Base-by-base conservation (phyloP, 2,888 invertebrate genomes). In the Volucella inflata region DNA sequence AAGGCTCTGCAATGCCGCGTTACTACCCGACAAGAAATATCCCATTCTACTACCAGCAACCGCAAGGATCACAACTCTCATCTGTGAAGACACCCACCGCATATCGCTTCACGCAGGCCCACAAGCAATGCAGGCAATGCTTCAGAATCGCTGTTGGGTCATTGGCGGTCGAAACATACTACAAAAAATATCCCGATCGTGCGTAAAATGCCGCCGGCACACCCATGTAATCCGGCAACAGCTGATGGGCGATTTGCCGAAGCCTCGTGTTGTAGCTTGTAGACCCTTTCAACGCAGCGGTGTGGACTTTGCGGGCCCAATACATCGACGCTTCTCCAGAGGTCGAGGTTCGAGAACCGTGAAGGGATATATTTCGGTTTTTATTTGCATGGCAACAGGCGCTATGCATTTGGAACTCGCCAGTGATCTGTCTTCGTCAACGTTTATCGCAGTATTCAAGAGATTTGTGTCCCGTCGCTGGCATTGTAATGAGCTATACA, bases 41-140 rank as follows among this genome's bases (percentile, higher is more conserved):
- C n/a, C n/a, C n/a, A n/a, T n/a, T n/a, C n/a, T n/a, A n/a, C n/a
- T n/a, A n/a, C n/a, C n/a, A n/a, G n/a, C n/a, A n/a, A n/a, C n/a
- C n/a, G n/a, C n/a, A n/a, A n/a, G n/a, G n/a, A n/a, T n/a, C n/a
- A n/a, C n/a, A n/a, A n/a, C n/a, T n/a, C n/a, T n/a, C n/a, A n/a
- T n/a, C n/a, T n/a, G n/a, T n/a, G n/a, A n/a, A n/a, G n/a, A n/a
- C n/a, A n/a, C n/a, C n/a, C n/a, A n/a, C n/a, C n/a, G n/a, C n/a
- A n/a, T n/a, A n/a, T n/a, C n/a, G n/a, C n/a, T 67, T 2, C 60
- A 76, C 12, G 48, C 67, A 11, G 81, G 85, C 0, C 62, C 85
- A 0, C 67, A 67, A 60, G n/a, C 57, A 9, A 87, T 81, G 77
- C 68, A 67, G 2, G 55, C 11, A 2, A 67, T 38, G 40, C 38